Evolutionary conservation across 2,797 vertebrate species (phyloP), one percentile per base, ranked within the genome.

Genomic region (Neosalanx taihuensis): DNA sequence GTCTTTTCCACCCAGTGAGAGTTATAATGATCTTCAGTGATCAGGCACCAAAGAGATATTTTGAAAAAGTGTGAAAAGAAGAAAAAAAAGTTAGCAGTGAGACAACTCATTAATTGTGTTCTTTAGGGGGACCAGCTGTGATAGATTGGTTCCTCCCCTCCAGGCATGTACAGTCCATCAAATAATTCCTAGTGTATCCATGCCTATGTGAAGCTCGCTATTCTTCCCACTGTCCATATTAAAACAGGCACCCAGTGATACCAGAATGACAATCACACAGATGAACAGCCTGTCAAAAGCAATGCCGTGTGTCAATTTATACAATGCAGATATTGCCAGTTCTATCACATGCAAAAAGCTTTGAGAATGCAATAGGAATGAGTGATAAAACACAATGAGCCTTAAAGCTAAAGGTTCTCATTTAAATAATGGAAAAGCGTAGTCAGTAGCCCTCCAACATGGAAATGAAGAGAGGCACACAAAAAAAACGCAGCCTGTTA

Each of bases 81-180:
- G 77, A 89, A 84, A 72, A 78, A 79, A 87, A 87, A 84, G 85
- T 87, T 49, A 74, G 74, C 82, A 89, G 89, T 75, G 84, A 82
- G 85, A 85, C 81, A 87, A 84, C 88, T 93, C 90, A 89, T 92
- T 92, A 92, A 86, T 82, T 80, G 80, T 70, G 79, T 85, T 91
- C 90, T 89, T 86, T 77, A 76, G 88, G 85, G 85, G 83, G 84
- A 83, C 79, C 81, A 81, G 89, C 90, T 90, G 90, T 89, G 87
- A 92, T 90, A 86, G 88, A 85, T 84, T 84, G 88, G 77, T 86
- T 89, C 81, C 67, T 85, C 85, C 83, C 89, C 89, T 88, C 80
- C 79, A 89, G 89, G 88, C 86, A 86, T 76, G 89, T 83, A 80
- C 84, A 85, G 79, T 80, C 71, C 81, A 84, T 89, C 83, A 84